These are phyloP conservation scores for Apis mellifera DNA, from an alignment of 1,140 invertebrate genomes.

Conservation along the genomic window Amel_HAv3.1 CM009944.2:3172501-3173000, in stretches of 20 bases:
- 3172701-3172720: constrained; percentile 1
- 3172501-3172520: constrained; percentile 9
- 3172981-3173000: no score
- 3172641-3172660: constrained; percentile 38
- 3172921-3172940: no score
- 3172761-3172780: background rate
- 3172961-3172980: no score
- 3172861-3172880: background rate
- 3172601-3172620: constrained; percentile 47
- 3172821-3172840: background rate
- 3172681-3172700: constrained; percentile 12
- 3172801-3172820: constrained; percentile 27
- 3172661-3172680: constrained; percentile 46
- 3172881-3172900: no score
- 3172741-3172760: constrained; percentile 8
- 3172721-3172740: constrained; percentile 46
- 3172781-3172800: constrained; percentile 15
- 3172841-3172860: background rate
- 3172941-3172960: no score
- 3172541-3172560: constrained; percentile 22
- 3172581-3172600: constrained; percentile 21
- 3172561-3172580: background rate
- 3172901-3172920: no score
- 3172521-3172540: constrained; percentile 28
- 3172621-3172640: constrained; percentile 56